Evolutionary conservation across 2,888 invertebrate species (phyloP).

Genomic region (Temnothorax unifasciatus): DNA sequence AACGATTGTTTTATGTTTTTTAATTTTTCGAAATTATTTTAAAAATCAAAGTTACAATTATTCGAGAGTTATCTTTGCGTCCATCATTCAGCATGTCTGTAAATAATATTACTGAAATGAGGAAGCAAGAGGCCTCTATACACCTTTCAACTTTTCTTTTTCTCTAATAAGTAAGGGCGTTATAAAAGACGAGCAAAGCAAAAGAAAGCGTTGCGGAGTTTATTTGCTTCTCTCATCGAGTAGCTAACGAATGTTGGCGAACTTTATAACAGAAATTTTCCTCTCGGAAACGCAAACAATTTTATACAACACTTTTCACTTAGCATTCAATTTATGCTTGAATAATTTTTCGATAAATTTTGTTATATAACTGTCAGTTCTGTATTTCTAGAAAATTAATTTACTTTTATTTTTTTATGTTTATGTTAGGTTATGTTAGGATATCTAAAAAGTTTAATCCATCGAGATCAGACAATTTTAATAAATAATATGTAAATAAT

Average conservation of each 20-base stretch:
- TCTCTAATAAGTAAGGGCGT: slow-evolving; percentile 2
- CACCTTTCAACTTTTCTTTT: slow-evolving; percentile 19
- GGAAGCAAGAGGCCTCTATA: slow-evolving; percentile 9
- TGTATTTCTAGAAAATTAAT: not conserved
- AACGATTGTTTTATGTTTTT: not conserved
- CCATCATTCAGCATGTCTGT: slow-evolving; percentile 41
- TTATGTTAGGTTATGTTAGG: not conserved
- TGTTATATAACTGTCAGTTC: slow-evolving; percentile 16
- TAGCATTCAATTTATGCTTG: slow-evolving; percentile 25
- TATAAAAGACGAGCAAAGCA: slow-evolving; percentile 17
- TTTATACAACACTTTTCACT: slow-evolving; percentile 54
- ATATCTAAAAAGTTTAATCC: not conserved
- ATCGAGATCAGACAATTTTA: not conserved
- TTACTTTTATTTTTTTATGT: not conserved
- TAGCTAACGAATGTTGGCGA: slow-evolving; percentile 33
- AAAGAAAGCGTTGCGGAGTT: slow-evolving; percentile 38
- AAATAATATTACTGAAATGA: slow-evolving; percentile 63
- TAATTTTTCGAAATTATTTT: not conserved
- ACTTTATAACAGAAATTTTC: slow-evolving; percentile 39
- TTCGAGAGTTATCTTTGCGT: not conserved
- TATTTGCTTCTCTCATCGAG: slow-evolving; percentile 51
- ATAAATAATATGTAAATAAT: slow-evolving; percentile 13
- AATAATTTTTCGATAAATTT: slow-evolving; percentile 44
- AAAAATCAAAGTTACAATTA: not conserved
- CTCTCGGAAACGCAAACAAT: slow-evolving; percentile 50